Evolutionary conservation across 1,140 invertebrate genomes (phyloP).

Genomic region (Philopotamus ludificatus): DNA sequence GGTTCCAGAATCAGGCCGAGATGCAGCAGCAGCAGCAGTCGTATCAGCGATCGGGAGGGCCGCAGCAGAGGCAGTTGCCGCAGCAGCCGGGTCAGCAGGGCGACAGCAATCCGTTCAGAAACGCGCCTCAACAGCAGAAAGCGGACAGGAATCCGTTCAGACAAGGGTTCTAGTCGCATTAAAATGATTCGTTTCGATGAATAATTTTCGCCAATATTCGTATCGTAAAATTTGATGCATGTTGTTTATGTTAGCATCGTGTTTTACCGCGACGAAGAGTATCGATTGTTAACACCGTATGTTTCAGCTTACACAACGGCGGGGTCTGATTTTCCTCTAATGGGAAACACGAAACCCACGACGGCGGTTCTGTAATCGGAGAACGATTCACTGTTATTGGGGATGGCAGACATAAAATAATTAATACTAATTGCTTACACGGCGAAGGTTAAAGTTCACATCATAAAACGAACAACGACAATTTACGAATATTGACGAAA

Average conservation of each 20-base stretch:
- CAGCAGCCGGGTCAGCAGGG: conserved; percentile 48
- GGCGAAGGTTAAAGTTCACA: neutral
- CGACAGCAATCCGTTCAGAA: conserved; percentile 61
- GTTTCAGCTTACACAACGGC: conserved; percentile 14
- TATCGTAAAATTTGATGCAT: too few species aligned
- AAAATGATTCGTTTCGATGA: neutral
- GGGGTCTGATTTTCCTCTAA: conserved; percentile 12
- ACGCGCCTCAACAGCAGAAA: conserved; percentile 43
- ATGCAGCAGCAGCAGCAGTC: conserved; percentile 44
- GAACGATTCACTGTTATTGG: conserved; percentile 18
- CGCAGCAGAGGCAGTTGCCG: conserved; percentile 43
- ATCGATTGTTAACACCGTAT: conserved; percentile 10
- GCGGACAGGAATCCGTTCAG: conserved; percentile 61
- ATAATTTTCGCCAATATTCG: neutral
- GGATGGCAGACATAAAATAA: conserved; percentile 22
- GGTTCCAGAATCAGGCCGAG: conserved; percentile 48
- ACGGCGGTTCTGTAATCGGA: conserved; percentile 13
- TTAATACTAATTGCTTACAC: conserved; percentile 17
- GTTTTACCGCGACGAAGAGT: neutral
- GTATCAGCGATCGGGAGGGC: conserved; percentile 40
- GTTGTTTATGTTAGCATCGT: too few species aligned
- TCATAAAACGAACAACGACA: neutral
- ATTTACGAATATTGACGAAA: neutral
- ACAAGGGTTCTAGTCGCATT: conserved; percentile 39
- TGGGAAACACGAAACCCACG: conserved; percentile 7